Conservation (phyloP, 2,797 vertebrate species). For the Silurus aristotelis region DNA sequence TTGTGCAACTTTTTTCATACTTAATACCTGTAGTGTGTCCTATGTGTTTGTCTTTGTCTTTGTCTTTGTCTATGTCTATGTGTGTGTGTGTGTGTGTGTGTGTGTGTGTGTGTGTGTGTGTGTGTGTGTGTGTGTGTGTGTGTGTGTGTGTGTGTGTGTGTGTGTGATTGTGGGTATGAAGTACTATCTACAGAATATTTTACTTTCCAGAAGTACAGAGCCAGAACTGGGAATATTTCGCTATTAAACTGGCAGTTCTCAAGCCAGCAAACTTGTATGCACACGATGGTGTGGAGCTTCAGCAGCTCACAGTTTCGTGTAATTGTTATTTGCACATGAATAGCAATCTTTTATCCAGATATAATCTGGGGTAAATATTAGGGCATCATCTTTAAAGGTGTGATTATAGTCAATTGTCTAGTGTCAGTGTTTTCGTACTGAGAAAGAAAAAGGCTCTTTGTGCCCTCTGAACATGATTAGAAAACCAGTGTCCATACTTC, state of each 20-base stretch:
- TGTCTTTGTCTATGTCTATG: neutral
- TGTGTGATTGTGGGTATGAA: neutral
- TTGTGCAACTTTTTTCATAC: neutral
- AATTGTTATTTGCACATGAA: neutral
- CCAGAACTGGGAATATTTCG: neutral
- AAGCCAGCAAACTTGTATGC: neutral
- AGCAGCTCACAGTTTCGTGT: neutral
- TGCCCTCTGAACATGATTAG: neutral
- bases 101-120: neutral
- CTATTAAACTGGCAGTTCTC: neutral
- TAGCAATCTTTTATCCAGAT: neutral
- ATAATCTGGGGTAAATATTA: neutral
- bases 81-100: constrained; percentile 1
- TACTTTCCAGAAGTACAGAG: neutral
- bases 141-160: neutral
- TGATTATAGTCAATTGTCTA: neutral
- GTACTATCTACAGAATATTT: neutral
- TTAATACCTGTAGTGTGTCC: neutral
- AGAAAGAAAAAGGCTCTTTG: neutral
- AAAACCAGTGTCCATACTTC: neutral
- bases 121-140: neutral
- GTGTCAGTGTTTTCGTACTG: neutral
- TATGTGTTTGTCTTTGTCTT: no score
- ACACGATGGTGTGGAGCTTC: neutral
- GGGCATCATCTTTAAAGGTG: neutral